phyloP scores from a whole-genome alignment of 2,797 vertebrate species.

The Melanotaenia trifasciata region DNA sequence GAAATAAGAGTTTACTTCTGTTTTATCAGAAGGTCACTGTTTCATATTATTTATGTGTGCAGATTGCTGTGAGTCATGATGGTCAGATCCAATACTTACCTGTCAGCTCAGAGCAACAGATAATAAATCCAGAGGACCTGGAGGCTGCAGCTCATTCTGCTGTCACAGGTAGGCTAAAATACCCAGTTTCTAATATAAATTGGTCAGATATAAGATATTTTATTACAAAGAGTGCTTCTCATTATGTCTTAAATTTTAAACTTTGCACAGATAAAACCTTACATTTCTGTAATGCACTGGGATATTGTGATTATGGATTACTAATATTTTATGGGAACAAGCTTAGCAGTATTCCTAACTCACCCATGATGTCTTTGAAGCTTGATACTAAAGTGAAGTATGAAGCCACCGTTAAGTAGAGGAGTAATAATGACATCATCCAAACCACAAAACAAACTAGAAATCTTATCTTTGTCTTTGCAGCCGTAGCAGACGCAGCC shows the following conservation, averaged over 20 bases:
- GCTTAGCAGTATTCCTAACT: not conserved
- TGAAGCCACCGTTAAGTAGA: conserved; percentile 2
- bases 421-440: not conserved
- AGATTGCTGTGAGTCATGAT: conserved; percentile 83
- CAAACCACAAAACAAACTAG: conserved; percentile 2
- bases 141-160: conserved; percentile 92
- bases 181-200: not conserved
- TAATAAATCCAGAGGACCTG: conserved; percentile 90
- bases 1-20: not conserved
- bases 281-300: not conserved
- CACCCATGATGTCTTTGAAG: not conserved
- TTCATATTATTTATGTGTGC: conserved; percentile 7
- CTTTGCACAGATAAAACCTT: not conserved
- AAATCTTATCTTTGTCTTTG: conserved; percentile 29
- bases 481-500: conserved; percentile 92
- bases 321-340: not conserved
- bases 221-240: too few relatives aligned
- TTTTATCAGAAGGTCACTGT: not conserved
- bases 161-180: conserved; percentile 85
- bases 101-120: conserved; percentile 89
- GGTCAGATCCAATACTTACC: conserved; percentile 96
- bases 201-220: not conserved
- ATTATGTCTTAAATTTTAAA: not conserved
- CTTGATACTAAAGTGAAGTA: not conserved
- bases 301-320: not conserved